Percentiles rank a stretch among this genome's conserved stretches.
Evolutionary conservation across 2,113 vertebrate genomes (phyloP).

Genomic region (Pyrgilauda ruficollis): DNA sequence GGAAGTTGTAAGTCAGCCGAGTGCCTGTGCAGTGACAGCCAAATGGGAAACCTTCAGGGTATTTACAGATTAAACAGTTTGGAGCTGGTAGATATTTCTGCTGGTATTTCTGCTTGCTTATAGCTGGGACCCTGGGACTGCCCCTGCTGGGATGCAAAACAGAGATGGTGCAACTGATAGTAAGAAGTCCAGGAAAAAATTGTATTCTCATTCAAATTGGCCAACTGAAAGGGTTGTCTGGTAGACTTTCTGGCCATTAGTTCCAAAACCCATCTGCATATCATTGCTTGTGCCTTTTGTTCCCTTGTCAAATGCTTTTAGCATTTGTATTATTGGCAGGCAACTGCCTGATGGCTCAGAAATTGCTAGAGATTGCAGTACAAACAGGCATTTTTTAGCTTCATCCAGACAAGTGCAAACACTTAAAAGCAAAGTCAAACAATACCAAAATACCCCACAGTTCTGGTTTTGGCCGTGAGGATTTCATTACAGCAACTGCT

Average conservation of each 20-base stretch:
- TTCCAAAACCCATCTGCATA: constrained; percentile 24
- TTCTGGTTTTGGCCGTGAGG: background rate
- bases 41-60: background rate
- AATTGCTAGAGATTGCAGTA: background rate
- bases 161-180: background rate
- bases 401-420: constrained; percentile 40
- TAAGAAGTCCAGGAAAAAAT: constrained; percentile 10
- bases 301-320: constrained; percentile 33
- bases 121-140: background rate
- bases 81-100: background rate
- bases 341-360: constrained; percentile 15
- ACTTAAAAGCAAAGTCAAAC: constrained; percentile 43
- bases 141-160: background rate
- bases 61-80: background rate
- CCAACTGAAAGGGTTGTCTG: background rate
- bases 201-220: background rate
- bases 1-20: background rate
- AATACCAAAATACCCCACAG: constrained; percentile 24
- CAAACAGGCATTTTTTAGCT: constrained; percentile 3
- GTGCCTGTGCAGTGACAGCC: background rate
- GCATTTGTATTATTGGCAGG: constrained; percentile 44
- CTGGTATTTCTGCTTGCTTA: background rate
- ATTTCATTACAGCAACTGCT: constrained; percentile 21
- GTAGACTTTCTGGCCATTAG: background rate
- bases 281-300: constrained; percentile 12